These are phyloP conservation scores for Polymixis flavicincta DNA, from an alignment of 2,888 invertebrate species.

Conservation along the genomic window DNA sequence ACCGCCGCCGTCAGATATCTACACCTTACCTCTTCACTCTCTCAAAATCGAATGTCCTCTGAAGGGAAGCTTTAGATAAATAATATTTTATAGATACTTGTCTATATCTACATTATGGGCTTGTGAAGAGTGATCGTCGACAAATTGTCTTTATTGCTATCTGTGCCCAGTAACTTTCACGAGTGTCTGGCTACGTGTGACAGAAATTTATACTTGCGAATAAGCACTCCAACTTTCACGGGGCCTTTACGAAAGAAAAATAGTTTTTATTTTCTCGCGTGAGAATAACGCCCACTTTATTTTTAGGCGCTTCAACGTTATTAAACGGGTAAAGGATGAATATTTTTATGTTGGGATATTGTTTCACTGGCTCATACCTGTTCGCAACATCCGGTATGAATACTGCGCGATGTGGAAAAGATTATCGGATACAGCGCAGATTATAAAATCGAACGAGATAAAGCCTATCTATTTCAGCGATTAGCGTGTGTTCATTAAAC, in stretches of 20 bases:
- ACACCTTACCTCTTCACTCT: conserved; percentile 1
- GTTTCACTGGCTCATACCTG: conserved; percentile 21
- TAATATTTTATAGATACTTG: conserved; percentile 27
- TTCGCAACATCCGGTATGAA: conserved; percentile 18
- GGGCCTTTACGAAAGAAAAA: conserved; percentile 69
- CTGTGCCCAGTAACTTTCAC: conserved; percentile 53
- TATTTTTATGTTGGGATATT: conserved; percentile 67
- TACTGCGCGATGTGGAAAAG: conserved; percentile 65
- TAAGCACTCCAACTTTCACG: conserved; percentile 71
- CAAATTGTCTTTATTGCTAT: conserved; percentile 60
- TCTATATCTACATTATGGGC: conserved; percentile 43
- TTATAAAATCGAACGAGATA: conserved; percentile 63
- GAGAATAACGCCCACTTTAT: conserved; percentile 64
- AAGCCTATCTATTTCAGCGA: conserved; percentile 39
- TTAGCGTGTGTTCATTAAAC: conserved; percentile 43
- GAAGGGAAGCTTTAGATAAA: conserved; percentile 13
- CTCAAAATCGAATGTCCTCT: conserved; percentile 13
- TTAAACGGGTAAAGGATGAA: conserved; percentile 66
- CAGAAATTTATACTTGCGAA: conserved; percentile 73
- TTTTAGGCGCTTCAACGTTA: conserved; percentile 68
- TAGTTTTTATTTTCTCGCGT: conserved; percentile 67
- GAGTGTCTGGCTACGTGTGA: conserved; percentile 62
- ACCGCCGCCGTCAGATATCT: conserved; percentile 52
- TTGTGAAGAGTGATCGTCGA: conserved; percentile 53
- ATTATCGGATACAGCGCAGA: conserved; percentile 70